phyloP scores from a whole-genome alignment of 1,140 invertebrate genomes.

The Pantala flavescens region DNA sequence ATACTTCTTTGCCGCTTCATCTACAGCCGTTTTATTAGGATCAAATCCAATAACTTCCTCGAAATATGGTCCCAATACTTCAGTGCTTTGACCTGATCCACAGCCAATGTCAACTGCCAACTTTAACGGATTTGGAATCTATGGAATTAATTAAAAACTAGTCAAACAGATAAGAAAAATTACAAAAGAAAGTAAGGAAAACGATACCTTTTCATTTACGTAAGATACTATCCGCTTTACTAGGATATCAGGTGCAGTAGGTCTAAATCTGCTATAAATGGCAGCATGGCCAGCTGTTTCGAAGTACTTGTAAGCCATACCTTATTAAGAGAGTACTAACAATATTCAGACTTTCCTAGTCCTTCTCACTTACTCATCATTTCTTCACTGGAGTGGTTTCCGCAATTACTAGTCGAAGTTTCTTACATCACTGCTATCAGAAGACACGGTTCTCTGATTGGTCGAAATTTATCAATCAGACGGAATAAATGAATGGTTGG shows the following conservation, averaged over 20 bases:
- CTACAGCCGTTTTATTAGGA: constrained; percentile 31
- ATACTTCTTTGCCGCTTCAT: constrained; percentile 28
- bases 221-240: constrained; percentile 29
- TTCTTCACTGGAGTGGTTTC: too few species aligned
- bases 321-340: too few species aligned
- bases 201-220: constrained; percentile 27
- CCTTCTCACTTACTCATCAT: too few species aligned
- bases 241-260: constrained; percentile 28
- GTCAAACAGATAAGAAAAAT: background rate
- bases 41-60: constrained; percentile 34
- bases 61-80: constrained; percentile 33
- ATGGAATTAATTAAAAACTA: constrained; percentile 11
- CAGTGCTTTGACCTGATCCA: constrained; percentile 40
- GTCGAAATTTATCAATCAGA: too few species aligned
- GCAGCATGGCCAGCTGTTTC: constrained; percentile 27
- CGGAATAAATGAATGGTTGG: too few species aligned
- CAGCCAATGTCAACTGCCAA: constrained; percentile 37
- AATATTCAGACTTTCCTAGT: too few species aligned
- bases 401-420: too few species aligned
- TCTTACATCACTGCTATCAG: too few species aligned
- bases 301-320: constrained; percentile 22
- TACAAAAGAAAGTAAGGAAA: background rate
- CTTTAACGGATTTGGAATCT: constrained; percentile 24
- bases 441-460: too few species aligned
- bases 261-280: constrained; percentile 32